Percentiles rank a stretch among this genome's conserved stretches.
phyloP scores from a whole-genome alignment of 2,113 vertebrate species.

The Bagarius yarrelli region DNA sequence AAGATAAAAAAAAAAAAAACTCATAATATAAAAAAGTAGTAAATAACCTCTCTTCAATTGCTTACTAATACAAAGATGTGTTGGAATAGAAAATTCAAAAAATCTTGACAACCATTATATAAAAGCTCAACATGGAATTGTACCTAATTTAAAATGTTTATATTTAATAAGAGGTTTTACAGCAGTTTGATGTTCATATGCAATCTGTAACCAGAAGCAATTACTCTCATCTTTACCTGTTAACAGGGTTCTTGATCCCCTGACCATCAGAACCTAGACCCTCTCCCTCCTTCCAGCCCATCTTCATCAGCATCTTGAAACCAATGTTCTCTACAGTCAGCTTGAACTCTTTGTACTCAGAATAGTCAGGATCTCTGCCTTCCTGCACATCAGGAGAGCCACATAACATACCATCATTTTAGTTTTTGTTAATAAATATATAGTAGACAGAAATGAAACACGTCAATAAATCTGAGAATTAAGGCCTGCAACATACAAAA shows the following conservation, averaged over 20 bases:
- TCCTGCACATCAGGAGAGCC: slow-evolving; percentile 74
- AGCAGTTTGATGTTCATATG: background rate
- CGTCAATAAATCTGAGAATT: background rate
- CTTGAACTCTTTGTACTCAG: slow-evolving; percentile 98
- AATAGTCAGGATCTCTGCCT: slow-evolving; percentile 93
- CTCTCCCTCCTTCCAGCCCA: slow-evolving; percentile 98
- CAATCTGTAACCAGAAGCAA: background rate
- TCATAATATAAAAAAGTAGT: background rate
- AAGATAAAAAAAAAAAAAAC: no score
- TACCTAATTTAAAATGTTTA: background rate
- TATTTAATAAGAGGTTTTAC: no score
- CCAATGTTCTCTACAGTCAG: slow-evolving; percentile 97
- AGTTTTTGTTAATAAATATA: background rate
- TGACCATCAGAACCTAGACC: slow-evolving; percentile 89
- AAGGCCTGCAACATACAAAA: background rate
- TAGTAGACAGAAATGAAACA: background rate
- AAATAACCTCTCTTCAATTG: background rate
- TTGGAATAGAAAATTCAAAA: background rate
- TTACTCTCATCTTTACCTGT: slow-evolving; percentile 76
- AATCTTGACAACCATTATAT: background rate
- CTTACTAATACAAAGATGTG: background rate
- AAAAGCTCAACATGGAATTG: background rate
- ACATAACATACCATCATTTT: background rate
- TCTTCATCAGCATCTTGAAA: slow-evolving; percentile 98
- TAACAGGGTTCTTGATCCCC: slow-evolving; percentile 91